Percentiles rank a stretch among this genome's conserved stretches.
These are phyloP conservation scores for Gambusia yucatana DNA, from an alignment of 2,797 vertebrate species.

Conservation along the genomic window DNA sequence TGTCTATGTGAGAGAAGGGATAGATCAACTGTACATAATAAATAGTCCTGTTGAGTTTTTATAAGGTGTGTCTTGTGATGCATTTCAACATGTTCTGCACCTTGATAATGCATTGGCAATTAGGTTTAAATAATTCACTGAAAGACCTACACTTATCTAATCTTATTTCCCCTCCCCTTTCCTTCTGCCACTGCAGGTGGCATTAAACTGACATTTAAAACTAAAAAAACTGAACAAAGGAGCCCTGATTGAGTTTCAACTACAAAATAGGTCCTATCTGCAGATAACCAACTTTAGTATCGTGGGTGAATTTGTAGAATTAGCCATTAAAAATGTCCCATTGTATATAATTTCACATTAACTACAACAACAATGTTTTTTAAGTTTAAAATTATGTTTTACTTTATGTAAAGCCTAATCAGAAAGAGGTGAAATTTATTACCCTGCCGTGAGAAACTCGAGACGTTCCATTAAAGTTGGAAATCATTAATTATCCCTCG, in stretches of 20 bases:
- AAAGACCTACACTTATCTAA: constrained; percentile 10
- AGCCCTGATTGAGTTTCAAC: constrained; percentile 2
- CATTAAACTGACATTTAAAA: constrained; percentile 8
- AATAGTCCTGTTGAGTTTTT: constrained; percentile 9
- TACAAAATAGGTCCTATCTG: not conserved
- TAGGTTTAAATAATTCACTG: constrained; percentile 7
- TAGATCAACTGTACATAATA: constrained; percentile 28
- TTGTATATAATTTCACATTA: not conserved
- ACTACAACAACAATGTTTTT: not conserved
- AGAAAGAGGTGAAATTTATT: constrained; percentile 22
- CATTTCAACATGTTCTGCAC: constrained; percentile 19
- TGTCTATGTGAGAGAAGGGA: not conserved
- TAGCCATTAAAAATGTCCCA: not conserved
- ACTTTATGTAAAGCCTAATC: not conserved
- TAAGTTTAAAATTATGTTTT: not conserved
- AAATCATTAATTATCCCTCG: constrained; percentile 50
- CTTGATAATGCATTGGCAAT: constrained; percentile 9
- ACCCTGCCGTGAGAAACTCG: constrained; percentile 23
- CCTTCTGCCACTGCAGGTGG: not conserved
- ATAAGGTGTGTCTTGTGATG: constrained; percentile 23
- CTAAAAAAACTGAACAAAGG: not conserved
- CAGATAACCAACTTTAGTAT: not conserved
- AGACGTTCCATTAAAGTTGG: constrained; percentile 31
- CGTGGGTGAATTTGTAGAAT: not conserved
- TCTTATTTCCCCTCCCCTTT: not conserved